Base-by-base conservation (phyloP, 2,888 invertebrate genomes). In the Drosophila austrosaltans region DNA sequence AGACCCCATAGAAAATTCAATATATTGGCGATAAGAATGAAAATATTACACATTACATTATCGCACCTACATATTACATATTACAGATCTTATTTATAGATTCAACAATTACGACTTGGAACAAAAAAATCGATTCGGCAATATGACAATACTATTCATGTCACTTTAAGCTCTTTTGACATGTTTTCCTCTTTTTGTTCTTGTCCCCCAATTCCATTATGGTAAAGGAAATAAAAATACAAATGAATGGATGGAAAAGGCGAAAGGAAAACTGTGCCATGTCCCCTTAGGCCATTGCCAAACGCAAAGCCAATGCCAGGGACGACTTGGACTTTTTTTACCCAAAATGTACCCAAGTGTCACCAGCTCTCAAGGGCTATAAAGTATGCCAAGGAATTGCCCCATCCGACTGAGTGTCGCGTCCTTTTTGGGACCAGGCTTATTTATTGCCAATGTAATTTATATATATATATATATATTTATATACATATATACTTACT, bases 371-470 rank as follows among this genome's bases (percentile, higher is more conserved):
- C 79, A 76, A 76, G 73, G 64, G 67, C 69, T 77, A 76, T 79
- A 82, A 79, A 79, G 73, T 79, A 66, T 72, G 80, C 59, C 73
- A 82, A 58, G 56, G 56, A 76, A 79, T 70, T 82, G 80, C 66
- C 77, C 77, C 53, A 48, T 25, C 53, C 53, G 39, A 16, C 10
- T 53, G 59, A 40, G 48, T 22, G 48, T 48, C 48, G 22, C 48
- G 25, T 22, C 48, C 40, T 63, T 59, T 58, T 39, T 16, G 16
- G 58, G 61, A 53, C 22, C 22, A 3, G 4, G 53, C 75, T 65
- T 79, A 72, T 79, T 79, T 79, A 79, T 82, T 67, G 82, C 67
- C 72, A 16, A 69, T 67, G 71, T 68, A 66, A 78, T 77, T 78
- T 80, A 57, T 70, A 74, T 66, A 63, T 64, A 67, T n/a, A 20